Evolutionary conservation across 37 sponge, comb jelly and placozoan species (phyloP).

Genomic region (Hormiphora californensis): DNA sequence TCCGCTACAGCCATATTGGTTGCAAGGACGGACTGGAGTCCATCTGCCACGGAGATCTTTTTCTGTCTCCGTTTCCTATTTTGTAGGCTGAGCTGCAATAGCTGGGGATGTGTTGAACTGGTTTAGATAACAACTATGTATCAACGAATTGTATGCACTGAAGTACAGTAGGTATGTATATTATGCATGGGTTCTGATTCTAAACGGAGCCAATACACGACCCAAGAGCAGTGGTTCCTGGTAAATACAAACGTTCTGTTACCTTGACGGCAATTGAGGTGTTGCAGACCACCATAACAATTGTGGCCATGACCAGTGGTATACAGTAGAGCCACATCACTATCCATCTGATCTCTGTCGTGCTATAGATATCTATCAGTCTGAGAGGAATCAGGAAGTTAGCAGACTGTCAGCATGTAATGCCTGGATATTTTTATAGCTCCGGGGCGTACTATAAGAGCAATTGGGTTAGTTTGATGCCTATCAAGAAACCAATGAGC

Average conservation of each 20-base stretch:
- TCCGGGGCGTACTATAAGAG: too few relatives aligned
- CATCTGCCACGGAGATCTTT: constrained; percentile 35
- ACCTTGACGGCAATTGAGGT: constrained; percentile 8
- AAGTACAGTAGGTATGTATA: too few relatives aligned
- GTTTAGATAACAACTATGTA: too few relatives aligned
- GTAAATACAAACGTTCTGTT: too few relatives aligned
- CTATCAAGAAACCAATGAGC: not conserved
- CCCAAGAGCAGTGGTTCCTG: too few relatives aligned
- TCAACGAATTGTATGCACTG: too few relatives aligned
- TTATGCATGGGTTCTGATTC: too few relatives aligned
- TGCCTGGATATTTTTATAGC: too few relatives aligned
- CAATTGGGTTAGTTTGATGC: too few relatives aligned
- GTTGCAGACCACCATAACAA: constrained; percentile 3
- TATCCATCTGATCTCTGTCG: not conserved
- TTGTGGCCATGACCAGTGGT: not conserved
- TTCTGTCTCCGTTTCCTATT: not conserved
- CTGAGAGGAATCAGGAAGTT: not conserved
- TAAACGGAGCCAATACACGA: too few relatives aligned
- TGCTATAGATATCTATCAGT: not conserved
- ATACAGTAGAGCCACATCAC: not conserved
- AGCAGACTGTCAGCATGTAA: not conserved
- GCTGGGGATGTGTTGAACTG: too few relatives aligned
- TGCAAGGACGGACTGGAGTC: not conserved
- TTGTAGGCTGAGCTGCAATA: not conserved
- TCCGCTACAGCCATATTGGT: constrained; percentile 23